phyloP scores from a whole-genome alignment of 2,113 vertebrate genomes.

The Chitala chitala region DNA sequence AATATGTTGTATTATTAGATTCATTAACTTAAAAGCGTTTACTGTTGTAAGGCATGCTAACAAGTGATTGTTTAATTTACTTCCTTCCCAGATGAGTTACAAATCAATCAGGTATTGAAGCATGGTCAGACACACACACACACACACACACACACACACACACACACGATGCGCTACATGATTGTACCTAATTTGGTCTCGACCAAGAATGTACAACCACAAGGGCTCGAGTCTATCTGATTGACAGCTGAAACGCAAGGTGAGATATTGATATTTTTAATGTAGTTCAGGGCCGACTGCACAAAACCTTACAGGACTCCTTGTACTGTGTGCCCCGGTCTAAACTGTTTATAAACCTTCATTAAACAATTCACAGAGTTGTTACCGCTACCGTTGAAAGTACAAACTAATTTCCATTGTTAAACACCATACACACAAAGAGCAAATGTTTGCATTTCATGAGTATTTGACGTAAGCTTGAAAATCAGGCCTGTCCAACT shows the following conservation, averaged over 20 bases:
- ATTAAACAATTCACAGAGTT: not conserved
- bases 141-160: no score
- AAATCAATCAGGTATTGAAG: conserved; percentile 16
- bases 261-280: no score
- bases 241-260: no score
- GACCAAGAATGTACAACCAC: no score
- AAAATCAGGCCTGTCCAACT: not conserved
- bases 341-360: not conserved
- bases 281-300: no score
- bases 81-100: conserved; percentile 18
- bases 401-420: not conserved
- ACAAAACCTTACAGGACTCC: no score
- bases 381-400: not conserved
- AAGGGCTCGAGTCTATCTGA: no score
- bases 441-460: not conserved
- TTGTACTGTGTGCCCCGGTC: no score
- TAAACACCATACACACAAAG: not conserved
- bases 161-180: no score
- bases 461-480: not conserved
- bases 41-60: not conserved
- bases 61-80: conserved; percentile 23
- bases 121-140: conserved; percentile 2
- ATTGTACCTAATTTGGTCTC: no score
- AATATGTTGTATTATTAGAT: conserved; percentile 1
- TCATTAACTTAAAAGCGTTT: conserved; percentile 20